phyloP scores from a whole-genome alignment of 37 sponge, comb jelly and placozoan species.

The Geodia barretti region DNA sequence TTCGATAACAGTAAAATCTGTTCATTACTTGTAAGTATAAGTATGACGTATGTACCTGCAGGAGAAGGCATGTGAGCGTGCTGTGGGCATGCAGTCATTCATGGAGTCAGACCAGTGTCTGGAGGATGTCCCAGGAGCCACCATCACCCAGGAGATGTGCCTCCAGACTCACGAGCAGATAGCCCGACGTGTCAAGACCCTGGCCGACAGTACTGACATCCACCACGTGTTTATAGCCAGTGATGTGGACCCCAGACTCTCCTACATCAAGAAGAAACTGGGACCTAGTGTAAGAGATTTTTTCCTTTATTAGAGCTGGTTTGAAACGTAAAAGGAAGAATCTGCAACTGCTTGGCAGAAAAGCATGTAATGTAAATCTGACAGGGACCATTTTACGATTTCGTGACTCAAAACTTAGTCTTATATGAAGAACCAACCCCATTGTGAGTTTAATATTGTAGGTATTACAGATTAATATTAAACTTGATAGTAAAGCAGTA shows the following conservation, averaged over 20 bases:
- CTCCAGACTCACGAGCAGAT: slow-evolving; percentile 52
- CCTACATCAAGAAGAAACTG: slow-evolving; percentile 13
- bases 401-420: too few relatives aligned
- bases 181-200: slow-evolving; percentile 20
- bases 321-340: too few relatives aligned
- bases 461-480: too few relatives aligned
- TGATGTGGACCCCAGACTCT: slow-evolving; percentile 34
- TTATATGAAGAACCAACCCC: too few relatives aligned
- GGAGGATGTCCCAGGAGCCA: slow-evolving; percentile 44
- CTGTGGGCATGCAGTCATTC: slow-evolving; percentile 38
- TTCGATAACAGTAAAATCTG: too few relatives aligned
- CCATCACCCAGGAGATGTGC: slow-evolving; percentile 70
- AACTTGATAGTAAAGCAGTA: too few relatives aligned
- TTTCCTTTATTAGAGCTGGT: too few relatives aligned
- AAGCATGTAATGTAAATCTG: too few relatives aligned
- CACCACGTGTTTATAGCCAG: slow-evolving; percentile 57
- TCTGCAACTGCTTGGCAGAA: background rate
- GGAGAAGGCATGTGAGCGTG: slow-evolving; percentile 75
- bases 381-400: too few relatives aligned
- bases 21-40: background rate
- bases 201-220: slow-evolving; percentile 7
- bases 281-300: slow-evolving; percentile 22
- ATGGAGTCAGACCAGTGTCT: slow-evolving; percentile 91
- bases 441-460: too few relatives aligned
- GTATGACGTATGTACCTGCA: slow-evolving; percentile 3